Evolutionary conservation across 2,113 vertebrate species (phyloP), one percentile per base, ranked within the genome.

Genomic region (Alaudala cheleensis): DNA sequence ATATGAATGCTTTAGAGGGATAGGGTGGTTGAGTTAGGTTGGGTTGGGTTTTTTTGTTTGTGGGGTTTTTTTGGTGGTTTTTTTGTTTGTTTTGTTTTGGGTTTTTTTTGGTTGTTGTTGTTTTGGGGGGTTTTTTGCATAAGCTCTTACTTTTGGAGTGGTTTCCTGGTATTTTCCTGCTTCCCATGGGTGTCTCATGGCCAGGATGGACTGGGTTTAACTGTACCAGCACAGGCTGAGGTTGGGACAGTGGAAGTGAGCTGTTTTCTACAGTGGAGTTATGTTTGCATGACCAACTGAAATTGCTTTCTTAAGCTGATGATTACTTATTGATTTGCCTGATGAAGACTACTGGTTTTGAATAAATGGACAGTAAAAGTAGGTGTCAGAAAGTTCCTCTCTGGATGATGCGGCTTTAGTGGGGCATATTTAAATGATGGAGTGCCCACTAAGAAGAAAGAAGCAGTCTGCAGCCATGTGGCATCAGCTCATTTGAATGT

Each of bases 341-440:
- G 71, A 83, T 56, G 51, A 64, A 74, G 15, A n/a, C 76, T 47
- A 20, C n/a, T 40, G 2, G 3, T 81, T 90, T 70, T 86, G 26
- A 92, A 88, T 92, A 74, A 95, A 91, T 40, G 69, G 47, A 23
- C 57, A 37, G 80, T 62, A 40, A 71, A 60, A 79, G n/a, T 20
- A 65, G 22, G 12, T 92, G 88, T 84, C 14, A 11, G 65, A 64
- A 90, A 83, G 79, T 88, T 94, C n/a, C 44, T 56, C 0, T 84
- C 53, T 56, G 62, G 83, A 81, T 93, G 88, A 70, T 96, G 80
- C 94, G 93, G 69, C 88, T 86, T 86, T 94, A 62, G 81, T 71
- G 83, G 64, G 51, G n/a, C 29, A 15, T 57, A 45, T 77, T 86
- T 28, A 73, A 26, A 47, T 94, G 96, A 94, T 74, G 3, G 49